Conservation (phyloP, 2,797 vertebrate genomes). For the Gephyroberyx darwinii region DNA sequence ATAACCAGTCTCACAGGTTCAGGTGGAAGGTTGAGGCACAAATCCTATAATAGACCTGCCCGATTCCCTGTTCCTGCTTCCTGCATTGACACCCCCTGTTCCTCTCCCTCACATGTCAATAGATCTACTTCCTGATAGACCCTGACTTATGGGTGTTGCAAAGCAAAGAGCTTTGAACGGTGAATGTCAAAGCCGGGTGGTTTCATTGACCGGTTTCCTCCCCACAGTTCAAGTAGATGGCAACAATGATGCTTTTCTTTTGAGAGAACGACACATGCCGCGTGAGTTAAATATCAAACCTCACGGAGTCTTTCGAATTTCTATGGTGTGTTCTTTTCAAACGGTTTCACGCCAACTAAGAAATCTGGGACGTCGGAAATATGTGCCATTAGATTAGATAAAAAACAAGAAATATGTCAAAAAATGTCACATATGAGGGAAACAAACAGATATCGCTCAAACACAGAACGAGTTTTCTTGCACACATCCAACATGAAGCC, state of each 20-base stretch:
- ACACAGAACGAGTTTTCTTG: neutral
- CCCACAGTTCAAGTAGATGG: constrained; percentile 38
- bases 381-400: neutral
- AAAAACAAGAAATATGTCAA: neutral
- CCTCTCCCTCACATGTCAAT: constrained; percentile 43
- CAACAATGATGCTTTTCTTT: constrained; percentile 32
- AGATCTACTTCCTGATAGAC: constrained; percentile 55
- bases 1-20: constrained; percentile 36
- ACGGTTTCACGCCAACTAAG: neutral
- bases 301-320: constrained; percentile 34
- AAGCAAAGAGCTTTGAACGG: constrained; percentile 42
- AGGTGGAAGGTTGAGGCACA: constrained; percentile 45
- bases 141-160: constrained; percentile 41
- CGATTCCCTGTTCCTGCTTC: constrained; percentile 33
- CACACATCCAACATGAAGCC: neutral
- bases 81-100: constrained; percentile 39
- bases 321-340: constrained; percentile 33
- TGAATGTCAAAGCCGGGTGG: constrained; percentile 59
- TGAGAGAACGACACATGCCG: constrained; percentile 43
- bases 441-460: neutral
- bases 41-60: constrained; percentile 51
- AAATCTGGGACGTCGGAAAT: neutral
- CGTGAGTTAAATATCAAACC: constrained; percentile 57
- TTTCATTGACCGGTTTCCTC: constrained; percentile 55
- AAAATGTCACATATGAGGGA: neutral